Percentiles rank a stretch among this genome's conserved stretches.
Conservation (phyloP, 2,113 vertebrate genomes). For the Phoxinus phoxinus region DNA sequence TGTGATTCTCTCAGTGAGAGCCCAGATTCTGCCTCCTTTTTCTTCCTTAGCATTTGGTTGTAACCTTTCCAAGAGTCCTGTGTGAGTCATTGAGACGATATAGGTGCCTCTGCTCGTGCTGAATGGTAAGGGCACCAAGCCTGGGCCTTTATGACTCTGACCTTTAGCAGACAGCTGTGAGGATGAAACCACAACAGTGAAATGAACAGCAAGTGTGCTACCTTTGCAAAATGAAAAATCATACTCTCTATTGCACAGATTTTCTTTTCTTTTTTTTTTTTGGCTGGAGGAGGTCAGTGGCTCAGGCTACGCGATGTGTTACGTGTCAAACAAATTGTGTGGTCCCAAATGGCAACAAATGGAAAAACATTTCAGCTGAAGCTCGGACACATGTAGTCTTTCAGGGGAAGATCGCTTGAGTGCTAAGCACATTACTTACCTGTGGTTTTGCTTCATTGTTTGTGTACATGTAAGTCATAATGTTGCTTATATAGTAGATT, state of each 20-base stretch:
- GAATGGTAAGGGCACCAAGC: slow-evolving; percentile 67
- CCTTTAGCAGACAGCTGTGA: slow-evolving; percentile 68
- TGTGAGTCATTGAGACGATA: slow-evolving; percentile 69
- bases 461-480: background rate
- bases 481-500: background rate
- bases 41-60: slow-evolving; percentile 38
- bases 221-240: slow-evolving; percentile 39
- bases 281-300: slow-evolving; percentile 36
- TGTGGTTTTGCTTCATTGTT: background rate
- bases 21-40: slow-evolving; percentile 33
- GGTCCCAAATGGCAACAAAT: slow-evolving; percentile 19
- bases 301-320: background rate
- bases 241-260: background rate
- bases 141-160: slow-evolving; percentile 65
- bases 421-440: background rate
- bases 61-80: slow-evolving; percentile 69
- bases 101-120: slow-evolving; percentile 68
- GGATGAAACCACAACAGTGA: slow-evolving; percentile 41
- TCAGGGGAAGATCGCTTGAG: background rate
- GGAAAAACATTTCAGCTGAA: background rate
- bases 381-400: background rate
- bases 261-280: background rate
- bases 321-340: background rate
- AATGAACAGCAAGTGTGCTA: slow-evolving; percentile 28
- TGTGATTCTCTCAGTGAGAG: slow-evolving; percentile 42